Base-by-base conservation (phyloP, 2,797 vertebrate genomes). In the Pipistrellus kuhlii region DNA sequence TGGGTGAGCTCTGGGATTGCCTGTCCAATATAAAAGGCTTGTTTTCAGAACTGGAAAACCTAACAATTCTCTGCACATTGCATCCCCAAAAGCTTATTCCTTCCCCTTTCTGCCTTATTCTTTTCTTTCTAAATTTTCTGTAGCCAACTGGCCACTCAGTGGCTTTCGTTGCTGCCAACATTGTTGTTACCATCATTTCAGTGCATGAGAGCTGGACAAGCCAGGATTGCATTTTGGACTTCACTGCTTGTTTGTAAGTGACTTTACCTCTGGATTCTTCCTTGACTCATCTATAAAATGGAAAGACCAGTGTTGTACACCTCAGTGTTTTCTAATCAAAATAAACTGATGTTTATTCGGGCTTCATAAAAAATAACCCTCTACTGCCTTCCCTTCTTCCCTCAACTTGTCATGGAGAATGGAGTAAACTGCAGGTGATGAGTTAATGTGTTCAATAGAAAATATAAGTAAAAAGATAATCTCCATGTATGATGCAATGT, bases 101-200 rank as follows among this genome's bases (percentile, higher is more conserved):
- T 38, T 32, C 51, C 20, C 30, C 10, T 62, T 3, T 20, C 7
- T 20, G 7, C 51, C 5, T 38, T 38, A 38, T 38, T 38, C 38
- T 38, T 53, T 53, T 53, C 2, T 53, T 21, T 71, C 62, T 51
- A 20, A 1, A 1, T 48, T 32, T 27, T 9, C 72, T 30, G 78
- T 10, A 27, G 35, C 55, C 4, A 0, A 38, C 46, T 1, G 17
- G 38, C 55, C 15, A 17, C 57, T 72, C 27, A 0, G 12, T n/a
- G 41, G 38, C 1, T 1, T 3, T 38, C 9, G 1, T 2, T 2
- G 35, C 20, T 6, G 44, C 27, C 64, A 20, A 41, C 53, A 3
- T 20, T 18, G 0, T 17, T 3, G 17, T 38, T 5, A 6, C 3
- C 35, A 13, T 11, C 48, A 2, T 46, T 9, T 3, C 23, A 5